Conservation (phyloP, 2,797 vertebrate species). For the Parauchenoglanis punctatus region DNA sequence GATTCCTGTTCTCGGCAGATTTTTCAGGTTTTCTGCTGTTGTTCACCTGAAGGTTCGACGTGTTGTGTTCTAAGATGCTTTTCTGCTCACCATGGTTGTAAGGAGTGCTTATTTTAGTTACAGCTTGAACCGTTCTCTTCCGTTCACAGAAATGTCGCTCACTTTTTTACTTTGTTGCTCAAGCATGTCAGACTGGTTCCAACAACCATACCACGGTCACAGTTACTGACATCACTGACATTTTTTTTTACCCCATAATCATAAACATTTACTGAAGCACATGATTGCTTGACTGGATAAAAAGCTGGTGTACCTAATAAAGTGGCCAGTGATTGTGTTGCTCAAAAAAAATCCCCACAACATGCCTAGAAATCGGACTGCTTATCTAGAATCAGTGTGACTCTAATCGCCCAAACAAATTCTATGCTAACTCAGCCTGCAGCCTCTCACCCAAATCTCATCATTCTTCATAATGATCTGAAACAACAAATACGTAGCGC, state of each 20-base stretch:
- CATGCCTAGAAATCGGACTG: not conserved
- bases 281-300: not conserved
- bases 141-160: not conserved
- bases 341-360: not conserved
- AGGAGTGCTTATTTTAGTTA: not conserved
- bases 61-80: not conserved
- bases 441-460: conserved; percentile 27
- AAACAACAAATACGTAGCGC: conserved; percentile 43
- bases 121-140: not conserved
- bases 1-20: not conserved
- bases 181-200: no score
- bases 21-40: not conserved
- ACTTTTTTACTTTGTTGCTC: no score
- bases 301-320: not conserved
- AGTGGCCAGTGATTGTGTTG: not conserved
- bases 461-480: conserved; percentile 33
- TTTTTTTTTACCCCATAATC: not conserved
- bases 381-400: not conserved
- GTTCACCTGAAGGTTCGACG: no score
- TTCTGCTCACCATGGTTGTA: not conserved
- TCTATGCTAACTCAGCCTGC: conserved; percentile 3
- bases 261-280: not conserved
- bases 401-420: not conserved
- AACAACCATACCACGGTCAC: no score
- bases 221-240: no score